phyloP scores from a whole-genome alignment of 2,797 vertebrate species.

The Heliangelus exortis region DNA sequence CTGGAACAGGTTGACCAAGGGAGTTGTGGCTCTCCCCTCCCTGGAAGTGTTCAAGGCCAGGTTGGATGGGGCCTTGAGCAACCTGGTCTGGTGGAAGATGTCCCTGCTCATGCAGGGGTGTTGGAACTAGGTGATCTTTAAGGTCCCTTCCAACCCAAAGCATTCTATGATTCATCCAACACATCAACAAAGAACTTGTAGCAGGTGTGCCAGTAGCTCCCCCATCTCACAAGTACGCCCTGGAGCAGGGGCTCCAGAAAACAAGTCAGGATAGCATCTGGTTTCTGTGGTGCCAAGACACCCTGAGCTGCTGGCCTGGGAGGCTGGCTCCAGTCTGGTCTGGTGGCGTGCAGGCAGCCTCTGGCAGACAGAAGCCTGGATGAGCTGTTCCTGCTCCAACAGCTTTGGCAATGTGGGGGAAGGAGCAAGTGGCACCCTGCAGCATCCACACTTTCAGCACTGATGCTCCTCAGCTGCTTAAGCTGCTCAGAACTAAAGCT shows the following conservation, averaged over 20 bases:
- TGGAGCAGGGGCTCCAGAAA: neutral
- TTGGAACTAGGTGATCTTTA: too few relatives aligned
- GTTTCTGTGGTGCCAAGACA: fast-evolving
- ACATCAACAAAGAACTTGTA: neutral
- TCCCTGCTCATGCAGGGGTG: too few relatives aligned
- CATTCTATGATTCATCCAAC: too few relatives aligned
- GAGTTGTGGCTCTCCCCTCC: too few relatives aligned
- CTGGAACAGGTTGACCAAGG: too few relatives aligned
- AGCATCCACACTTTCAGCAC: neutral
- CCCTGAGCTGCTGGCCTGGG: neutral
- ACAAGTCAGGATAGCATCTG: neutral
- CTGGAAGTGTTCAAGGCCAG: too few relatives aligned
- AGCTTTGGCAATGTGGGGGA: neutral
- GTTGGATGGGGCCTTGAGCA: too few relatives aligned
- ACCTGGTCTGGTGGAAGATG: too few relatives aligned
- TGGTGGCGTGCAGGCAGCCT: neutral
- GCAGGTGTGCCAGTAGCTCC: neutral
- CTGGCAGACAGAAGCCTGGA: neutral
- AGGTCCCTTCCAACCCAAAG: too few relatives aligned
- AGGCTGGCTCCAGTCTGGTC: fast-evolving
- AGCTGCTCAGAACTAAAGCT: neutral
- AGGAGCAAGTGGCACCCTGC: neutral
- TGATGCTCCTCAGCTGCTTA: neutral
- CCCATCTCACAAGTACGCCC: neutral
- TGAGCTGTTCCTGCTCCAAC: neutral